These are phyloP conservation scores for Tursiops truncatus DNA, from an alignment of 2,113 vertebrate species.

Conservation along the genomic window DNA sequence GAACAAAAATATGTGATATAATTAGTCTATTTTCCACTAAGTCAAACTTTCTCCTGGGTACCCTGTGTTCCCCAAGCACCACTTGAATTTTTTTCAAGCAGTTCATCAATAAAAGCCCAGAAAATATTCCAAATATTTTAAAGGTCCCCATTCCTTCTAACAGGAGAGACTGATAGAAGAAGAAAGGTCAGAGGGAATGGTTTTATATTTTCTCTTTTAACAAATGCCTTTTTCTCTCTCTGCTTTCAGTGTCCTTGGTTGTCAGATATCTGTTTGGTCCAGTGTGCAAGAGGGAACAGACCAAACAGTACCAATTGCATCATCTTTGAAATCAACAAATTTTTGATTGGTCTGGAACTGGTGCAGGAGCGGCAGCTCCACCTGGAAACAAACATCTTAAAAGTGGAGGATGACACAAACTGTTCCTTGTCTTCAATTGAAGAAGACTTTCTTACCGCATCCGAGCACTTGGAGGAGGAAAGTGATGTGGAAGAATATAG, in stretches of 20 bases:
- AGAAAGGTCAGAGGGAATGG: neutral
- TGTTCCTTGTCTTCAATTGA: slow-evolving; percentile 96
- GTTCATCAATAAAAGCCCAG: neutral
- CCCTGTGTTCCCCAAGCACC: neutral
- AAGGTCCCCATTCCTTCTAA: neutral
- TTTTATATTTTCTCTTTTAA: neutral
- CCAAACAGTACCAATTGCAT: slow-evolving; percentile 87
- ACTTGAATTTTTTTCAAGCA: neutral
- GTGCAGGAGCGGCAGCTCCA: slow-evolving; percentile 90
- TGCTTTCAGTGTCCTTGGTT: slow-evolving; percentile 85
- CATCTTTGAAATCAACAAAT: slow-evolving; percentile 97
- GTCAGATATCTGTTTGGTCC: slow-evolving; percentile 93
- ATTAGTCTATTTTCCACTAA: neutral
- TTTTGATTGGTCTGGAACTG: slow-evolving; percentile 93
- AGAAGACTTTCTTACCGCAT: slow-evolving; percentile 96
- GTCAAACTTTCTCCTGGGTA: neutral
- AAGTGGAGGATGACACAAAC: slow-evolving; percentile 94
- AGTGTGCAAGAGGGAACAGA: slow-evolving; percentile 86
- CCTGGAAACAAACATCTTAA: slow-evolving; percentile 79
- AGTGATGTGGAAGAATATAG: slow-evolving; percentile 90
- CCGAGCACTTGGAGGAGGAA: slow-evolving; percentile 95
- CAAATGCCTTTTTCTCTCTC: neutral
- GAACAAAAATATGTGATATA: neutral
- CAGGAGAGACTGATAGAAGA: neutral
- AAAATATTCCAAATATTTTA: slow-evolving; percentile 34